Evolutionary conservation across 2,113 vertebrate species (phyloP).

Genomic region (Anarrhichthys ocellatus): DNA sequence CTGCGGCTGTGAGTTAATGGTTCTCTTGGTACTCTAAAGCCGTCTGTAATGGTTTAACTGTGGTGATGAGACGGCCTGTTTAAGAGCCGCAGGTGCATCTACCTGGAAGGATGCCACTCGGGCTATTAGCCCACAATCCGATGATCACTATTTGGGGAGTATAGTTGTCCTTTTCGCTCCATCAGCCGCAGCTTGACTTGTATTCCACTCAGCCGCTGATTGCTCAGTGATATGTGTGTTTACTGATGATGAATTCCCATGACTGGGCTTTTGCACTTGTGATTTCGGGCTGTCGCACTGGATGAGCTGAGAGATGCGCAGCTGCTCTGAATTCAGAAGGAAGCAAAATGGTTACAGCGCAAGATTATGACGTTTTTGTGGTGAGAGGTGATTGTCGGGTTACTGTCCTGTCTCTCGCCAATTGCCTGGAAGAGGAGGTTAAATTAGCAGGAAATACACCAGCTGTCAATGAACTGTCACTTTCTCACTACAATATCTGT

Average conservation of each 20-base stretch:
- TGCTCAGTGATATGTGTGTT: slow-evolving; percentile 72
- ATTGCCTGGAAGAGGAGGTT: slow-evolving; percentile 80
- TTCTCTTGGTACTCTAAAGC: slow-evolving; percentile 13
- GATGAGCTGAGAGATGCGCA: slow-evolving; percentile 81
- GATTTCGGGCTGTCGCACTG: slow-evolving; percentile 75
- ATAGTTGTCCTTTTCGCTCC: slow-evolving; percentile 59
- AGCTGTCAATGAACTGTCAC: slow-evolving; percentile 58
- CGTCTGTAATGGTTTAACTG: slow-evolving; percentile 26
- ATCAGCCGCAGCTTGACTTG: slow-evolving; percentile 41
- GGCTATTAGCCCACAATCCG: slow-evolving; percentile 61
- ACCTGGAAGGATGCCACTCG: slow-evolving; percentile 69
- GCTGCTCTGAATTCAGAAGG: slow-evolving; percentile 84
- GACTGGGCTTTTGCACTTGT: slow-evolving; percentile 67
- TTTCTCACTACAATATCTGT: slow-evolving; percentile 1
- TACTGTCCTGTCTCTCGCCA: slow-evolving; percentile 78
- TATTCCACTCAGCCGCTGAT: slow-evolving; percentile 60
- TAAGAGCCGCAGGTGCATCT: slow-evolving; percentile 64
- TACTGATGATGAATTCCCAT: slow-evolving; percentile 64
- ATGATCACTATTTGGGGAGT: slow-evolving; percentile 50
- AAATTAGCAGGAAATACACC: slow-evolving; percentile 85
- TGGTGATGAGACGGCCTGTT: slow-evolving; percentile 46
- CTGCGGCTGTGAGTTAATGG: slow-evolving; percentile 36
- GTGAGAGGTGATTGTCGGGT: slow-evolving; percentile 86
- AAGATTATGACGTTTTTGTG: slow-evolving; percentile 78
- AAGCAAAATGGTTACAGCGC: slow-evolving; percentile 80